phyloP scores from a whole-genome alignment of 1,140 invertebrate species.

The Diachasma alloeum region DNA sequence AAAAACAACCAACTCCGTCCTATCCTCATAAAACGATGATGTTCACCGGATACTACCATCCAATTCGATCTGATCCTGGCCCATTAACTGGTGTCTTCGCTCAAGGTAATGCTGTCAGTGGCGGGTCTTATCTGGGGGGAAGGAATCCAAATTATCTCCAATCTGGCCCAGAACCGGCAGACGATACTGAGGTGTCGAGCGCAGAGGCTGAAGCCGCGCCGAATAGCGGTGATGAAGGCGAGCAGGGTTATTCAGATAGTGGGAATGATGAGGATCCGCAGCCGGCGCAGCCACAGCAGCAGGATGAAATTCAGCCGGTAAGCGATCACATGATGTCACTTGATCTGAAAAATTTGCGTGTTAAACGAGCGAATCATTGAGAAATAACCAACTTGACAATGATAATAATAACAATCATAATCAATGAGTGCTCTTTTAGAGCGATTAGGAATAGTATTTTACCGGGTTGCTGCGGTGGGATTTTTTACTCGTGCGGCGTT shows the following conservation, averaged over 20 bases:
- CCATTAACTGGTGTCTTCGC: conserved; percentile 53
- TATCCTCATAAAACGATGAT: conserved; percentile 56
- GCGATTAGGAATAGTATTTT: too few relatives aligned
- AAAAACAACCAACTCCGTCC: conserved; percentile 36
- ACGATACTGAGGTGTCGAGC: conserved; percentile 45
- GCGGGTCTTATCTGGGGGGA: conserved; percentile 48
- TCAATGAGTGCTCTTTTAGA: too few relatives aligned
- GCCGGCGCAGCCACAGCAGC: not conserved
- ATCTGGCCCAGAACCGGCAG: conserved; percentile 42
- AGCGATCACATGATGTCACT: too few relatives aligned
- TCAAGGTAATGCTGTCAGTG: conserved; percentile 54
- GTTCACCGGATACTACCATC: conserved; percentile 56
- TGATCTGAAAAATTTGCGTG: too few relatives aligned
- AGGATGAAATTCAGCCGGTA: conserved; percentile 27
- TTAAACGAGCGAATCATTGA: too few relatives aligned
- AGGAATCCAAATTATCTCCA: conserved; percentile 35
- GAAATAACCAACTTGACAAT: too few relatives aligned
- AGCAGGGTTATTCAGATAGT: conserved; percentile 10
- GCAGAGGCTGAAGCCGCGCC: conserved; percentile 50
- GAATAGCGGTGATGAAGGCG: conserved; percentile 16
- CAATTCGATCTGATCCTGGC: conserved; percentile 38
- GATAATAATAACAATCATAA: too few relatives aligned
- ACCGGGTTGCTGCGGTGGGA: too few relatives aligned
- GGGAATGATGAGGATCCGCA: conserved; percentile 25
- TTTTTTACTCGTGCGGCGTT: too few relatives aligned